Evolutionary conservation across 2,797 vertebrate species (phyloP).

Genomic region (Peromyscus nudipes): DNA sequence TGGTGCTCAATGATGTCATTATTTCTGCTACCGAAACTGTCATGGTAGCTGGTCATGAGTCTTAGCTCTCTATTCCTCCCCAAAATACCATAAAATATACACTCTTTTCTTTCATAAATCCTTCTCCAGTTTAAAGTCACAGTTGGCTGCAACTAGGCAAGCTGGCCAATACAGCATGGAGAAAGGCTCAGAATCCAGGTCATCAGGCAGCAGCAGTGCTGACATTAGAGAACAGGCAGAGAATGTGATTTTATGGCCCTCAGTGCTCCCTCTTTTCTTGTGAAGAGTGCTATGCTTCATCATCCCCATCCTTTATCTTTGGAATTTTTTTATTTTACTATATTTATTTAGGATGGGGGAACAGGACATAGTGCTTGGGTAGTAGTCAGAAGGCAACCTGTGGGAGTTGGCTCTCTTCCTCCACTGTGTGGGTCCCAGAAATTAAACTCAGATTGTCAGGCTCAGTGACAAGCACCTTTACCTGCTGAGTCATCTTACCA

Average conservation of each 20-base stretch:
- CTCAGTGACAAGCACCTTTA: not conserved
- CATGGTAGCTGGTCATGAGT: not conserved
- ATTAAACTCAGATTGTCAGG: not conserved
- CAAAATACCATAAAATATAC: not conserved
- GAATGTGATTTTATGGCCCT: not conserved
- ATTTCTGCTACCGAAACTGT: not conserved
- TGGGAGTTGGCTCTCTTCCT: not conserved
- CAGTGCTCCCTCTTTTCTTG: not conserved
- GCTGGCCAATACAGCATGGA: not conserved
- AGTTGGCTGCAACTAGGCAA: not conserved
- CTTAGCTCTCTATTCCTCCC: not conserved
- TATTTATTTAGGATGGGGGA: not conserved
- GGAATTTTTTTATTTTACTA: not conserved
- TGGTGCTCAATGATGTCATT: not conserved
- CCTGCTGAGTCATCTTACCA: not conserved
- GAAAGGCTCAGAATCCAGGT: not conserved
- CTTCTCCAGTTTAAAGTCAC: not conserved
- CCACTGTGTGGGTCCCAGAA: not conserved
- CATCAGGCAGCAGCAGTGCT: not conserved
- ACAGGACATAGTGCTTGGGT: not conserved
- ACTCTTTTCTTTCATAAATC: not conserved
- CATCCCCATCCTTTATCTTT: not conserved
- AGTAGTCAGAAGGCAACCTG: not conserved
- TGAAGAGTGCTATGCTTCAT: not conserved
- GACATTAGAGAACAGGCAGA: not conserved